Evolutionary conservation across 2,888 invertebrate species (phyloP).

Genomic region (Drosophila paucipuncta): DNA sequence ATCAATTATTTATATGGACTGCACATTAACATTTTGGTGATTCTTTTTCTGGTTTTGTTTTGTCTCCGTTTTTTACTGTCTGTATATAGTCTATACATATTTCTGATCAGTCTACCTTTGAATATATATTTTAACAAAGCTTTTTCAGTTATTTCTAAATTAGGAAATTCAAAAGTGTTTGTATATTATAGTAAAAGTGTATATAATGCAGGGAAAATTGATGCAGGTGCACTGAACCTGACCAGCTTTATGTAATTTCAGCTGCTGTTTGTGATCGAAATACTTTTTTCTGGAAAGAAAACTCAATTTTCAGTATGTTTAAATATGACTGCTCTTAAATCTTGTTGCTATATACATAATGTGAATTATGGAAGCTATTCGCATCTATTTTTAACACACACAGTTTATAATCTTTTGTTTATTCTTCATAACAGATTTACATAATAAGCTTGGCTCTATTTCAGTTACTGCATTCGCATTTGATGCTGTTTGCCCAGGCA

Average conservation of each 20-base stretch:
- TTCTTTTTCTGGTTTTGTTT: constrained; percentile 5
- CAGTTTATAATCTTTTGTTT: constrained; percentile 4
- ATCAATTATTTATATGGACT: not conserved
- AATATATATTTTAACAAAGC: constrained; percentile 13
- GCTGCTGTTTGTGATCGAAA: not conserved
- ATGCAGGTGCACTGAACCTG: constrained; percentile 8
- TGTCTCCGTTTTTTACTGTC: constrained; percentile 22
- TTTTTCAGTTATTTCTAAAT: not conserved
- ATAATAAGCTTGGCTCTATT: constrained; percentile 25
- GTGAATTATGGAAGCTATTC: not conserved
- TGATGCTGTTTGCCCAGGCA: constrained; percentile 31
- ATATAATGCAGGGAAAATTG: not conserved
- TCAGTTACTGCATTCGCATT: constrained; percentile 56
- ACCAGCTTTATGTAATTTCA: not conserved
- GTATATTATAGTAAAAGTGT: not conserved
- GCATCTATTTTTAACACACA: not conserved
- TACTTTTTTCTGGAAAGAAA: not conserved
- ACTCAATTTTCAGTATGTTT: not conserved
- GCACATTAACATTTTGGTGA: not conserved
- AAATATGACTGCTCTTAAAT: not conserved
- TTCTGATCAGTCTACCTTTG: constrained; percentile 6
- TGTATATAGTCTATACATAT: not conserved
- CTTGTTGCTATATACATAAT: not conserved
- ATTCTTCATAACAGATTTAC: not conserved
- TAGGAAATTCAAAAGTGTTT: not conserved